phyloP scores from a whole-genome alignment of 2,888 invertebrate species.

The Hirtodrosophila histrioides region DNA sequence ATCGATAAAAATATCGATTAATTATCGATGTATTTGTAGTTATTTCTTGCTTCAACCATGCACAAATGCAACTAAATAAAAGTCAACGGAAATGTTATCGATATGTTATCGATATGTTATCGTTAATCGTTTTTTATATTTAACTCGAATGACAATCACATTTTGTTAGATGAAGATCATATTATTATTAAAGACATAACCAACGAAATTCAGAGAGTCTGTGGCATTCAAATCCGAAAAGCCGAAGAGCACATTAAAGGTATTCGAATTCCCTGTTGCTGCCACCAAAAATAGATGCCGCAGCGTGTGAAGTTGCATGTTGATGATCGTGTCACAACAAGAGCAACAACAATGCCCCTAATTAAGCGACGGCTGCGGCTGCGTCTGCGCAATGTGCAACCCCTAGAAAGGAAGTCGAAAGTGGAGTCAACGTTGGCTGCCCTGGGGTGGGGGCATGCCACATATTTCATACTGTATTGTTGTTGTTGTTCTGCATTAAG shows the following conservation, averaged over 20 bases:
- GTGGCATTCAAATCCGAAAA: background rate
- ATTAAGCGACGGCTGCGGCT: conserved; percentile 49
- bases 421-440: conserved; percentile 15
- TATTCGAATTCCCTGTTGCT: conserved; percentile 2
- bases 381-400: conserved; percentile 51
- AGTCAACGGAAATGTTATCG: background rate
- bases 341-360: conserved; percentile 28
- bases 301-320: conserved; percentile 50
- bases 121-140: background rate
- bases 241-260: conserved; percentile 6
- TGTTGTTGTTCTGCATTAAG: conserved; percentile 58
- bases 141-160: background rate
- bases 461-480: conserved; percentile 43
- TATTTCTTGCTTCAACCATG: too few relatives aligned
- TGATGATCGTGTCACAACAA: conserved; percentile 45
- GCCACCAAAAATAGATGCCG: conserved; percentile 33
- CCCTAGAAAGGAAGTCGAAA: conserved; percentile 46
- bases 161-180: too few relatives aligned
- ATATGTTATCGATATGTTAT: background rate
- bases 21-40: background rate
- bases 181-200: too few relatives aligned
- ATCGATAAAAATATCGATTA: conserved; percentile 18
- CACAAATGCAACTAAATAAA: too few relatives aligned
- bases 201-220: too few relatives aligned
- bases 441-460: conserved; percentile 4